A percentile compares a stretch with the other conserved stretches of the same genome.
phyloP scores from a whole-genome alignment of 2,797 vertebrate genomes.

The Valencia hispanica region DNA sequence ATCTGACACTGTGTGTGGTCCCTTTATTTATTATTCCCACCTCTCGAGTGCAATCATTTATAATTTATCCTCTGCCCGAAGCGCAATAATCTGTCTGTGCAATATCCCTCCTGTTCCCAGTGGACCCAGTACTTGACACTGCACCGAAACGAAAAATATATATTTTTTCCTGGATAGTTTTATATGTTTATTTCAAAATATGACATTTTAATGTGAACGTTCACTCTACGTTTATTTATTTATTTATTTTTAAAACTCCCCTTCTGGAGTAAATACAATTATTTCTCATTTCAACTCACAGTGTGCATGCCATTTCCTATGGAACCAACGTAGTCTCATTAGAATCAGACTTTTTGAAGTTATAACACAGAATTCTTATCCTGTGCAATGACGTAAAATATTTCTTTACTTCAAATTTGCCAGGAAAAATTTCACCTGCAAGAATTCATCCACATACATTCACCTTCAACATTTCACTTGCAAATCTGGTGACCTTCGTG shows the following conservation, averaged over 20 bases:
- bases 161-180: not conserved
- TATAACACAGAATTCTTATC: too few species aligned
- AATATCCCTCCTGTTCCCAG: slow-evolving; percentile 5
- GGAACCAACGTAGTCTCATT: too few species aligned
- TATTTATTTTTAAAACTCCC: not conserved
- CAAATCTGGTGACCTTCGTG: too few species aligned
- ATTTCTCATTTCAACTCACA: not conserved
- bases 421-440: too few species aligned
- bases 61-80: slow-evolving; percentile 16
- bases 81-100: slow-evolving; percentile 10
- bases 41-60: slow-evolving; percentile 8
- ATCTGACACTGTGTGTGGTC: slow-evolving; percentile 1
- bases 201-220: not conserved
- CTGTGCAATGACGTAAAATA: too few species aligned
- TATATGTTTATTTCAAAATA: not conserved
- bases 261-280: not conserved
- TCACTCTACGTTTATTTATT: not conserved
- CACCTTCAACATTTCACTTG: too few species aligned
- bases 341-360: too few species aligned
- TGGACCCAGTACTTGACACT: slow-evolving; percentile 3
- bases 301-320: too few species aligned
- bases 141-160: not conserved
- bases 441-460: too few species aligned
- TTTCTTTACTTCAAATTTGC: too few species aligned
- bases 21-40: slow-evolving; percentile 17